Conservation (phyloP, 35 echinoderm and acorn worm species). For the Apostichopus parvimensis region DNA sequence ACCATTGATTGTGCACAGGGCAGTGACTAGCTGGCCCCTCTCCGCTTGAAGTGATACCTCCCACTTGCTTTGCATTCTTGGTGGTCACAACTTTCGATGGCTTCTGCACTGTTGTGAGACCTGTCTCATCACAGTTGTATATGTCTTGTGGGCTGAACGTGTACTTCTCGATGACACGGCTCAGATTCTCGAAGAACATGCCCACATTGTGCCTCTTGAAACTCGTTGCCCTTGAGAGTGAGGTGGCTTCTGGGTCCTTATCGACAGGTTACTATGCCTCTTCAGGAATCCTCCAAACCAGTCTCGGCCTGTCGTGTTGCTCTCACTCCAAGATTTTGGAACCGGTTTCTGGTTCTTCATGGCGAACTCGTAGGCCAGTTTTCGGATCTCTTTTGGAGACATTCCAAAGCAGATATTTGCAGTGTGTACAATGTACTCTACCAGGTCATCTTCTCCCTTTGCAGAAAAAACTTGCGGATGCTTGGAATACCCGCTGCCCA, state of each 20-base stretch:
- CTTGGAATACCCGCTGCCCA: neutral
- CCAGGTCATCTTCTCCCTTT: neutral
- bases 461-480: constrained; percentile 10
- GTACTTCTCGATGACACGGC: neutral
- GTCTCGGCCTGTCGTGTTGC: neutral
- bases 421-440: neutral
- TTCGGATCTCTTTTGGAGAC: neutral
- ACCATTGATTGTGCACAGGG: neutral
- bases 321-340: neutral
- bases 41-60: neutral
- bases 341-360: neutral
- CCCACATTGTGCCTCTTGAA: constrained; percentile 26
- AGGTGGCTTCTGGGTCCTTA: neutral
- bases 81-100: constrained; percentile 10
- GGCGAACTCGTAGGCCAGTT: constrained; percentile 5
- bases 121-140: constrained; percentile 40
- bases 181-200: constrained; percentile 32
- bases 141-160: constrained; percentile 12
- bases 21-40: constrained; percentile 13
- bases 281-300: constrained; percentile 11
- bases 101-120: constrained; percentile 43
- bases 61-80: constrained; percentile 30
- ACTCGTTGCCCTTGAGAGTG: neutral
- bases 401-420: neutral
- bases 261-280: neutral